Evolutionary conservation across 2,888 invertebrate species (phyloP), one percentile per base, ranked within the genome.

Genomic region (Spisula solida): DNA sequence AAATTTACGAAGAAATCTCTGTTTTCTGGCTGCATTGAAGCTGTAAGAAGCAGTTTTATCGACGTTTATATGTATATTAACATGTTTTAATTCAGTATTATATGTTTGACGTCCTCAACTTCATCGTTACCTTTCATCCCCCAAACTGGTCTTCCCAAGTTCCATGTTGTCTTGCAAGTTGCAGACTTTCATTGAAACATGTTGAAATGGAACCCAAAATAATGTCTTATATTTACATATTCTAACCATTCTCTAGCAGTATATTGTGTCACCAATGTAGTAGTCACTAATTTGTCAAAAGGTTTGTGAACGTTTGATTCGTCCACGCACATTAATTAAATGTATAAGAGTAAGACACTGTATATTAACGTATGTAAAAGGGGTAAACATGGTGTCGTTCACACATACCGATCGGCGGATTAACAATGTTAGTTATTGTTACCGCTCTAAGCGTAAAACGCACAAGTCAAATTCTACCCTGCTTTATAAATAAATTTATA

Each of bases 181-280:
- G n/a, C n/a, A 18, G 60, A 66, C n/a, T 66, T 66, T 66, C 60
- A 66, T n/a, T n/a, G 60, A 66, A n/a, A 5, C 41, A 41, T 41
- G 41, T 66, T 66, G 25, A 66, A 66, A 66, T 66, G 60, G 60
- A 66, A 66, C n/a, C 60, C 60, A 66, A 25, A 66, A 66, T n/a
- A 10, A 12, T n/a, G n/a, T 25, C n/a, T 25, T 0, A 66, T 10
- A 25, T 25, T n/a, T 25, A 66, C 25, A 8, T n/a, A 66, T 66
- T n/a, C 25, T 66, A 25, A 6, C 25, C n/a, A 25, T 25, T 8
- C 10, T 66, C 8, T 25, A 10, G n/a, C 25, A 25, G 0, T 5
- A 25, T 66, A 0, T 66, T 10, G 60, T 66, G n/a, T 25, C n/a
- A 12, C 10, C 25, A 66, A 66, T n/a, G 60, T 66, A 66, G 2